A percentile compares a stretch with the other conserved stretches of the same genome.
Evolutionary conservation across 2,888 invertebrate species (phyloP).

Genomic region (Meandrusa payeni): DNA sequence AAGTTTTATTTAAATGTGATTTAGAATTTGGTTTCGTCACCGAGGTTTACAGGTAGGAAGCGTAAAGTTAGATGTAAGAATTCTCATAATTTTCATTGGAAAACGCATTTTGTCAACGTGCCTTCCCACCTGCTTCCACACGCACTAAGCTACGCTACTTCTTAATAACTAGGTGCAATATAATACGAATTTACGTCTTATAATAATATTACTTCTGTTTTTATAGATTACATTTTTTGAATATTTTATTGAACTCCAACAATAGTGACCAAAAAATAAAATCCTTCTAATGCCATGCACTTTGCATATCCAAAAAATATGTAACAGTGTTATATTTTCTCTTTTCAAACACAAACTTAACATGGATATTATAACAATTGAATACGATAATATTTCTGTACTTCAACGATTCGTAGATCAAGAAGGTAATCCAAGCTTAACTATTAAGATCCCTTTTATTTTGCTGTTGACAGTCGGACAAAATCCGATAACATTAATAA

Average conservation of each 20-base stretch:
- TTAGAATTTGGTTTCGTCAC: conserved; percentile 75
- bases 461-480: neutral
- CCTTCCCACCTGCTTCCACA: conserved; percentile 41
- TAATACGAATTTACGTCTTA: conserved; percentile 61
- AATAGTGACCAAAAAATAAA: conserved; percentile 35
- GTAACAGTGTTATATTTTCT: conserved; percentile 32
- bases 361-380: conserved; percentile 27
- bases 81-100: conserved; percentile 13
- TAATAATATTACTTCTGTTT: conserved; percentile 38
- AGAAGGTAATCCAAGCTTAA: conserved; percentile 1
- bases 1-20: conserved; percentile 66
- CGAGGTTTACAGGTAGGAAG: conserved; percentile 49
- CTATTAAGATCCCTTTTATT: neutral
- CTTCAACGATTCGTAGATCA: conserved; percentile 19
- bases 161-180: conserved; percentile 74
- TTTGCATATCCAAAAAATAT: no score
- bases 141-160: conserved; percentile 59
- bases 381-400: conserved; percentile 9
- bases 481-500: conserved; percentile 1
- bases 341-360: conserved; percentile 33
- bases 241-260: conserved; percentile 38
- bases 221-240: conserved; percentile 46
- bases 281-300: no score
- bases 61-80: conserved; percentile 2
- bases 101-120: conserved; percentile 20